phyloP scores from a whole-genome alignment of 2,888 invertebrate species.

The Sinodicranocentrus sp. region DNA sequence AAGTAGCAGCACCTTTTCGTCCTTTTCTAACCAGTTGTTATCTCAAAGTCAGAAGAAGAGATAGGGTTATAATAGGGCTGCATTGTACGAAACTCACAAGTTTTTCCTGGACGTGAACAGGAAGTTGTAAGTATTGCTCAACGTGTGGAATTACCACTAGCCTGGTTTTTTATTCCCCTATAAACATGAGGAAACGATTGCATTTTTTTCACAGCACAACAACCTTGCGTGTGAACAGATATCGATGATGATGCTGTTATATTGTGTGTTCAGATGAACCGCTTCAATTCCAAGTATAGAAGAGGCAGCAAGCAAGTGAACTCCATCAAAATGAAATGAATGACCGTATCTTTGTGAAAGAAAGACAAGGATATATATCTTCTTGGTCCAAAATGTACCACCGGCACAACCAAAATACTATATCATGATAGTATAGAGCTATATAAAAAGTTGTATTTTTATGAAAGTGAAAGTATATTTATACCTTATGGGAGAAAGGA shows the following conservation, averaged over 20 bases:
- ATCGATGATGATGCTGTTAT: constrained; percentile 36
- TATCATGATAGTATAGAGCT: too few relatives aligned
- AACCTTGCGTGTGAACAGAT: constrained; percentile 1
- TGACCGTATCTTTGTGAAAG: constrained; percentile 36
- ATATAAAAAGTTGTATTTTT: not conserved
- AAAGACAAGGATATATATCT: too few relatives aligned
- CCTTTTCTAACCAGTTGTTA: too few relatives aligned
- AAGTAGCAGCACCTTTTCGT: too few relatives aligned
- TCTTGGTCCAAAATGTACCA: too few relatives aligned
- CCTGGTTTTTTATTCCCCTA: constrained; percentile 59
- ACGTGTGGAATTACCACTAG: constrained; percentile 47
- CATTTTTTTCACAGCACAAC: constrained; percentile 33
- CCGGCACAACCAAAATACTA: too few relatives aligned
- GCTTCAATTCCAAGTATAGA: constrained; percentile 24
- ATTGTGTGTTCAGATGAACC: constrained; percentile 26
- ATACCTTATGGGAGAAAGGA: constrained; percentile 30
- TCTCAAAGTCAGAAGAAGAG: too few relatives aligned
- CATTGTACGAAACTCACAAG: too few relatives aligned
- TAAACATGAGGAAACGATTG: constrained; percentile 54
- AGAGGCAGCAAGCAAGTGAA: not conserved
- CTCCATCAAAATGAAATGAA: constrained; percentile 44
- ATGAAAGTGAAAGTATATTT: too few relatives aligned
- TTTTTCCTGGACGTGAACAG: constrained; percentile 57
- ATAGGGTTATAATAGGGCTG: too few relatives aligned
- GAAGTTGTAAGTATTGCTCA: constrained; percentile 55